Conservation (phyloP, 2,888 invertebrate genomes). For the Scaptomyza tumidula region DNA sequence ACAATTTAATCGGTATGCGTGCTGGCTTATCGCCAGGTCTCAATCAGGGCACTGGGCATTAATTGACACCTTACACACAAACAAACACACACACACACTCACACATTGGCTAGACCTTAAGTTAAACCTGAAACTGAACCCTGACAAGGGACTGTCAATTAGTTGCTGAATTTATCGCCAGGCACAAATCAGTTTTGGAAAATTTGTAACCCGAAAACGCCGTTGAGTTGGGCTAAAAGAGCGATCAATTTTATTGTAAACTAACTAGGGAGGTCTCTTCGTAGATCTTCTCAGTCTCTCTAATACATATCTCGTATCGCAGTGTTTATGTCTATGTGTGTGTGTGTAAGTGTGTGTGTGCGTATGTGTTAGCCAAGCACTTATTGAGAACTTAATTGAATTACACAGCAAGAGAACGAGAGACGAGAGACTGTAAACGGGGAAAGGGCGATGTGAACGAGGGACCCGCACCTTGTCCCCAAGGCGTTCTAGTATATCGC, state of each 20-base stretch:
- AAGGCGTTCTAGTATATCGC: constrained; percentile 49
- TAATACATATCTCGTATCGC: constrained; percentile 34
- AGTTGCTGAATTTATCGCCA: constrained; percentile 75
- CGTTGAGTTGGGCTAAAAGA: constrained; percentile 60
- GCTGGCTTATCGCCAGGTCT: constrained; percentile 59
- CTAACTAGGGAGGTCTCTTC: constrained; percentile 63
- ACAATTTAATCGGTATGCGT: constrained; percentile 72
- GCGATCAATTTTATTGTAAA: constrained; percentile 74
- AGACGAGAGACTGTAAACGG: background rate
- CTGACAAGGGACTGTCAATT: constrained; percentile 75
- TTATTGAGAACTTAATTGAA: constrained; percentile 78
- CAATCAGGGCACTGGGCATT: constrained; percentile 70
- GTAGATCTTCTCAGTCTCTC: constrained; percentile 9
- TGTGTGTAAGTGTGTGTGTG: constrained; percentile 6
- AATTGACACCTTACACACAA: constrained; percentile 67
- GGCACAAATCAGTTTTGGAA: constrained; percentile 81
- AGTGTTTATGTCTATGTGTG: background rate
- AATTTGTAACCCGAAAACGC: constrained; percentile 67
- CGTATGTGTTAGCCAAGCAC: constrained; percentile 62
- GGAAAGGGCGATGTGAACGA: constrained; percentile 23
- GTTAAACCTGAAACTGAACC: constrained; percentile 29
- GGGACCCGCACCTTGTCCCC: constrained; percentile 63
- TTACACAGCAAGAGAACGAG: constrained; percentile 50
- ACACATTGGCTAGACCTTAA: constrained; percentile 7
- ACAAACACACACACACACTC: background rate